These are phyloP conservation scores for Zenarchopterus dispar DNA, from an alignment of 2,797 vertebrate genomes.

Conservation along the genomic window DNA sequence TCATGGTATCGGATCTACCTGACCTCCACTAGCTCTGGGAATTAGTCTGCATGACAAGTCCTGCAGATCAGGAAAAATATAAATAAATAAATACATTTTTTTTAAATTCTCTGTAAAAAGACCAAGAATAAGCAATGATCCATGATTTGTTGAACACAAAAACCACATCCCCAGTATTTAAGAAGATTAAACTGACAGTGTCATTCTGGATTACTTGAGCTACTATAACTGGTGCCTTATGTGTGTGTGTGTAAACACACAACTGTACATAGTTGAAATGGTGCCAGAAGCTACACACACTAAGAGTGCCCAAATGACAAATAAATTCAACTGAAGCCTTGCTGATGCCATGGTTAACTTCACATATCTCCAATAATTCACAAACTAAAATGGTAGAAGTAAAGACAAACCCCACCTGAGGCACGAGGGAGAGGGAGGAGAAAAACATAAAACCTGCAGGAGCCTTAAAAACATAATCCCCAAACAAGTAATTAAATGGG, in stretches of 20 bases:
- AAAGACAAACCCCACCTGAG: no score
- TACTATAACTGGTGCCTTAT: slow-evolving; percentile 7
- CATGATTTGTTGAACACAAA: slow-evolving; percentile 13
- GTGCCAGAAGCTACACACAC: no score
- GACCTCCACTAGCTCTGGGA: slow-evolving; percentile 55
- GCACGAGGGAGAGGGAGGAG: no score
- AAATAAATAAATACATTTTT: no score
- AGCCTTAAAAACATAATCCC: no score
- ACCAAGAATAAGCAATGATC: neutral
- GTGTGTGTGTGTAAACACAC: slow-evolving; percentile 10
- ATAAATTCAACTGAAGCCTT: slow-evolving; percentile 51
- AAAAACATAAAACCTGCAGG: no score
- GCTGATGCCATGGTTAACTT: slow-evolving; percentile 39
- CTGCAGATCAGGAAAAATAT: slow-evolving; percentile 13
- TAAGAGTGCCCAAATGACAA: slow-evolving; percentile 50
- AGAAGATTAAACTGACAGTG: neutral
- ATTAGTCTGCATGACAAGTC: slow-evolving; percentile 46
- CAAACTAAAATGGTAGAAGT: slow-evolving; percentile 23
- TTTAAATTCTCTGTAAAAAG: neutral
- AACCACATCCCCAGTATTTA: neutral
- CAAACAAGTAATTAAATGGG: no score
- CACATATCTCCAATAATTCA: slow-evolving; percentile 16
- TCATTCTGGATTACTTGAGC: neutral
- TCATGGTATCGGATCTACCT: slow-evolving; percentile 78
- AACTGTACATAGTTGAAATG: no score